Percentiles rank a stretch among this genome's conserved stretches.
Evolutionary conservation across 2,113 vertebrate species (phyloP).

Genomic region (Pseudorasbora parva): DNA sequence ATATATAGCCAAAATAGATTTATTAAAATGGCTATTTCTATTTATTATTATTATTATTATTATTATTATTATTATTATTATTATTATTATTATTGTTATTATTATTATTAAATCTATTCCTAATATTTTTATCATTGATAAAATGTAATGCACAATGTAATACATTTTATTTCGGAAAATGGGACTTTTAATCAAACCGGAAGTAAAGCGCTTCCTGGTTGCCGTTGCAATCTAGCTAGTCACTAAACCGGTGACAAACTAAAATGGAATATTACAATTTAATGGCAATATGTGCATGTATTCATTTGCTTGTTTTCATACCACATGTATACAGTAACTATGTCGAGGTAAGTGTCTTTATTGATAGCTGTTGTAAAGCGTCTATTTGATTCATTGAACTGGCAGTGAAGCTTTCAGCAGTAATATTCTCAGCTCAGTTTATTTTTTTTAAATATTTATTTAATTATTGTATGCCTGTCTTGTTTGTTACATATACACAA

Average conservation of each 20-base stretch:
- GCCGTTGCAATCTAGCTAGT: conserved; percentile 2
- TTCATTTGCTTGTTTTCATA: conserved; percentile 51
- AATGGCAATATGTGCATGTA: conserved; percentile 60
- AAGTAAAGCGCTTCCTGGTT: conserved; percentile 39
- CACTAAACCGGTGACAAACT: conserved; percentile 46
- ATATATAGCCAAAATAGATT: no score
- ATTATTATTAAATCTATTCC: no score
- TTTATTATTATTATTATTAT: no score
- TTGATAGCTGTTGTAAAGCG: background rate
- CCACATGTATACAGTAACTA: conserved; percentile 47
- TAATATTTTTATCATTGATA: background rate
- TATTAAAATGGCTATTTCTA: no score
- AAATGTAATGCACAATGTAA: background rate
- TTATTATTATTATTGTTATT: no score
- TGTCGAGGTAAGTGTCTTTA: conserved; percentile 66
- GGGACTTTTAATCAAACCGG: conserved; percentile 64
- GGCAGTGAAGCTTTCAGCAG: background rate
- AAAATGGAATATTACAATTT: conserved; percentile 46
- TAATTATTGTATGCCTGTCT: background rate
- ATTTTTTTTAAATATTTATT: background rate
- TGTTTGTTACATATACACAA: background rate
- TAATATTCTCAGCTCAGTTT: background rate
- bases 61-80: no score
- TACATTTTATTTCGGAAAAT: background rate
- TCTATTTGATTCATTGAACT: background rate